Percentiles rank a stretch among this genome's conserved stretches.
Evolutionary conservation across 2,113 vertebrate genomes (phyloP).

Genomic region (Scalopus aquaticus): DNA sequence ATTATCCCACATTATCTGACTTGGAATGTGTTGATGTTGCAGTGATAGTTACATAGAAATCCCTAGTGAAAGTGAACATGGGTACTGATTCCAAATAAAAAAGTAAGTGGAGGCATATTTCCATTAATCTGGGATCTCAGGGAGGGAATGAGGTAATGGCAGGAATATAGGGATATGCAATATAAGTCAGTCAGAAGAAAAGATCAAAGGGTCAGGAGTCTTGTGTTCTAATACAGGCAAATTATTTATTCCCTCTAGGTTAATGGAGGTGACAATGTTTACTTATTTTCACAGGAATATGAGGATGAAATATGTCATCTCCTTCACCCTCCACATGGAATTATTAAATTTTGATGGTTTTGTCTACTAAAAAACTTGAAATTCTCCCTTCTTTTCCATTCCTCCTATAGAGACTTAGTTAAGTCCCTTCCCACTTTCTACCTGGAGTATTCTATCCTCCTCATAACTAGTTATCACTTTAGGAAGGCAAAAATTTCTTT

Average conservation of each 20-base stretch:
- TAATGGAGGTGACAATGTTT: neutral
- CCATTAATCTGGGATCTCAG: neutral
- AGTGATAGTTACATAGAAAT: neutral
- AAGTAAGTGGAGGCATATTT: neutral
- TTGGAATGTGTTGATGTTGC: neutral
- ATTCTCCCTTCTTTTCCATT: neutral
- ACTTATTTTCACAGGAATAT: neutral
- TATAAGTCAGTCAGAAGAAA: neutral
- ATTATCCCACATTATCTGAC: neutral
- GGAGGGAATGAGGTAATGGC: neutral
- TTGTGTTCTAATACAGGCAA: neutral
- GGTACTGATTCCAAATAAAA: neutral
- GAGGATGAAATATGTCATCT: neutral
- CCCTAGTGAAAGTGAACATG: neutral
- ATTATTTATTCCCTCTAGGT: neutral
- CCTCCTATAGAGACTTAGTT: neutral
- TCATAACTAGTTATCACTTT: neutral
- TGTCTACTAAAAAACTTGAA: neutral
- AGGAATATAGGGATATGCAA: neutral
- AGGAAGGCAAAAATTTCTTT: neutral
- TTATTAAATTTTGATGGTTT: constrained; percentile 8
- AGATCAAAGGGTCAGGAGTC: neutral
- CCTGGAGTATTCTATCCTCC: neutral
- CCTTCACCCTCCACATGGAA: neutral
- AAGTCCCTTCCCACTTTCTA: neutral